phyloP scores from a whole-genome alignment of 2,113 vertebrate genomes.

The Heterocephalus glaber region DNA sequence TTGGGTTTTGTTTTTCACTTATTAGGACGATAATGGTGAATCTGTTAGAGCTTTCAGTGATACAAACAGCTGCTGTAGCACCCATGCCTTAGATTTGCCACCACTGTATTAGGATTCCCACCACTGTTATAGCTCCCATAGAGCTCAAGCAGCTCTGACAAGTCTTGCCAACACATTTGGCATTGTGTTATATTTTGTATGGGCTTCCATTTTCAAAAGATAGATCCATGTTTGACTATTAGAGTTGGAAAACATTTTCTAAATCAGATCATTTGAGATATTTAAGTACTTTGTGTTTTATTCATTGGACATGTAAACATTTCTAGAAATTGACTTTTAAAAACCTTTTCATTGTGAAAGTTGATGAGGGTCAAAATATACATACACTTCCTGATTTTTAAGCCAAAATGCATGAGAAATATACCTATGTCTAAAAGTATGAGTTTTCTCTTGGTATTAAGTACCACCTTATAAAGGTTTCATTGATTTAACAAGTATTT shows the following conservation, averaged over 20 bases:
- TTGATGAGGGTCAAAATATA: not conserved
- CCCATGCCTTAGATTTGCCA: not conserved
- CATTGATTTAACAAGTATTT: not conserved
- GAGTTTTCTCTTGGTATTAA: not conserved
- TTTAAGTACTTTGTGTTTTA: not conserved
- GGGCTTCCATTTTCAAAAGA: conserved; percentile 28
- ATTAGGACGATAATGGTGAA: not conserved
- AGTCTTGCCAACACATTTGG: not conserved
- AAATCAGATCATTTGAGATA: not conserved
- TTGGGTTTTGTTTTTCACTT: not conserved
- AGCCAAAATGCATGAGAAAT: not conserved
- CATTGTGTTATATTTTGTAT: not conserved
- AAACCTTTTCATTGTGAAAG: not conserved
- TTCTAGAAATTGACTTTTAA: conserved; percentile 3
- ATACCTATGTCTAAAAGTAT: not conserved
- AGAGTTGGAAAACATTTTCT: conserved; percentile 18
- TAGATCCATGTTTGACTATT: not conserved
- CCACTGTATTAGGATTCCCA: not conserved
- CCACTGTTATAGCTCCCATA: not conserved
- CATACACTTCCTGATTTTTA: not conserved
- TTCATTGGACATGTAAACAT: not conserved
- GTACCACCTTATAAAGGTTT: not conserved
- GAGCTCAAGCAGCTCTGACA: not conserved
- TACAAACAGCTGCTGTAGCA: not conserved
- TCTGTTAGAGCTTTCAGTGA: not conserved